Evolutionary conservation across 1,140 invertebrate species (phyloP).

Genomic region (Pseudomyrmex concolor): DNA sequence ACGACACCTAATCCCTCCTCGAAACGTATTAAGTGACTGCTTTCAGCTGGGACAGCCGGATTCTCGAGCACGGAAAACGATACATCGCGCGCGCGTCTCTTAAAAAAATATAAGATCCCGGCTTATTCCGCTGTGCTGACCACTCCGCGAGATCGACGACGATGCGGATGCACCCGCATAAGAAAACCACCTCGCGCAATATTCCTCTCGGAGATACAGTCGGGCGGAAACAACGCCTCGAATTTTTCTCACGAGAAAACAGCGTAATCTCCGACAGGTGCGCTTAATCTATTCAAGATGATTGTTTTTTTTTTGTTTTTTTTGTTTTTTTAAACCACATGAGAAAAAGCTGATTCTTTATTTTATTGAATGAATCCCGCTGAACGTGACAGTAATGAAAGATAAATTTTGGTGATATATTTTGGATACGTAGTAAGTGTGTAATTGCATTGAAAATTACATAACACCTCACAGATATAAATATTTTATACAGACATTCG

Average conservation of each 20-base stretch:
- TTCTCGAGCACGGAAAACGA: conserved; percentile 67
- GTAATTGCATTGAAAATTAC: background rate
- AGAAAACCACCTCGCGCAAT: background rate
- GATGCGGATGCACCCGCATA: conserved; percentile 24
- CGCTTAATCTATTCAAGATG: background rate
- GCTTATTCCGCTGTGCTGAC: conserved; percentile 32
- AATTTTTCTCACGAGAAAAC: conserved; percentile 22
- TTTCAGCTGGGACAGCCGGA: conserved; percentile 64
- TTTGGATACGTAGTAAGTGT: background rate
- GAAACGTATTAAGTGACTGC: conserved; percentile 82
- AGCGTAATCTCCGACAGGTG: background rate
- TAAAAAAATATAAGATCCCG: conserved; percentile 15
- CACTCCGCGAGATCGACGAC: conserved; percentile 21
- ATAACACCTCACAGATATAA: background rate
- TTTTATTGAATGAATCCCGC: background rate
- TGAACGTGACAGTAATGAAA: too few relatives aligned
- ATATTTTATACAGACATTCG: background rate
- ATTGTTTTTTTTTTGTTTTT: too few relatives aligned
- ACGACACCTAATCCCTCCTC: conserved; percentile 81
- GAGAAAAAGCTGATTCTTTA: background rate
- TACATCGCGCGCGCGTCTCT: conserved; percentile 54
- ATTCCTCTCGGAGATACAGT: background rate
- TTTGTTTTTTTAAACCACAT: background rate
- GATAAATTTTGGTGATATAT: background rate
- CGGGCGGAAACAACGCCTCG: background rate